phyloP scores from a whole-genome alignment of 2,888 invertebrate genomes.

The Ephialtes manifestator region DNA sequence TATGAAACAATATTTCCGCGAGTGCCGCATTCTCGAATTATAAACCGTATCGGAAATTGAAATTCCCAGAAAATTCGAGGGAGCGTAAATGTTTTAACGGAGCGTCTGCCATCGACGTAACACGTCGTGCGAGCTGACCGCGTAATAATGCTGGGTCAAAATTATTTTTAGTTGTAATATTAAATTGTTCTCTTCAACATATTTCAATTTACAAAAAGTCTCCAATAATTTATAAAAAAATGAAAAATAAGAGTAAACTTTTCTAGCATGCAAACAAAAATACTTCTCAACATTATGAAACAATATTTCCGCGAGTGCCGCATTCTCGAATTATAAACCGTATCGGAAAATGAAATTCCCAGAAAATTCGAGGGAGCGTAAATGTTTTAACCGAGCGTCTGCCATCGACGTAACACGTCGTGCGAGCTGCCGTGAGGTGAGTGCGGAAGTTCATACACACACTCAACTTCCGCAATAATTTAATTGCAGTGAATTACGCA shows the following conservation, averaged over 20 bases:
- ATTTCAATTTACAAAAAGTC: no score
- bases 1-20: no score
- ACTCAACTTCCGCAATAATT: constrained; percentile 70
- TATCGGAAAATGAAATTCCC: neutral
- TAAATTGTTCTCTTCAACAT: no score
- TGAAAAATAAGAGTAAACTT: neutral
- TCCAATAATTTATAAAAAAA: no score
- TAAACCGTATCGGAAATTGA: neutral
- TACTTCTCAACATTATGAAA: no score
- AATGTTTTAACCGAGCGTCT: neutral
- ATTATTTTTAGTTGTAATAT: no score
- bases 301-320: neutral
- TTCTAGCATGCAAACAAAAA: no score
- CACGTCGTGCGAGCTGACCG: constrained; percentile 52
- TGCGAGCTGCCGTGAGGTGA: constrained; percentile 65
- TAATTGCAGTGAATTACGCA: constrained; percentile 70
- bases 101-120: constrained; percentile 39
- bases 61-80: neutral
- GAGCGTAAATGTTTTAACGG: neutral
- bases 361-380: neutral
- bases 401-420: constrained; percentile 36
- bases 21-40: neutral
- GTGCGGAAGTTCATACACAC: constrained; percentile 73
- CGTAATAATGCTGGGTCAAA: constrained; percentile 51
- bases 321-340: neutral